These are phyloP conservation scores for Molorchus minor DNA, from an alignment of 2,888 invertebrate genomes.

Conservation along the genomic window DNA sequence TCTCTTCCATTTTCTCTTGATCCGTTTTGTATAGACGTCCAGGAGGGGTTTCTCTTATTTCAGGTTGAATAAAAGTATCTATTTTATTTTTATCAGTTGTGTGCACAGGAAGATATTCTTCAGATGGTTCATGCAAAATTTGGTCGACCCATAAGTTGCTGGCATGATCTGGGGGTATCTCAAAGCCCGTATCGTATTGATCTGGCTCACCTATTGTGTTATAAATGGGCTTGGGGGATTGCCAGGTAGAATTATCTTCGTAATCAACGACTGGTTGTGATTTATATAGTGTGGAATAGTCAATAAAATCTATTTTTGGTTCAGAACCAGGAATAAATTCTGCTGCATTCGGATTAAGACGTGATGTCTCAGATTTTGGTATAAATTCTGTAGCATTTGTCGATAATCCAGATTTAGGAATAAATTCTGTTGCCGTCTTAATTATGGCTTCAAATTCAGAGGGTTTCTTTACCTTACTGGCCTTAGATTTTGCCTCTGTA, in stretches of 20 bases:
- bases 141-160: constrained; percentile 56
- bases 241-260: constrained; percentile 40
- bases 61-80: constrained; percentile 23
- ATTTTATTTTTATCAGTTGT: constrained; percentile 28
- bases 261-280: constrained; percentile 25
- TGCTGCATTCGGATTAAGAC: constrained; percentile 59
- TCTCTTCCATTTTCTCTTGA: constrained; percentile 45
- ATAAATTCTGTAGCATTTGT: constrained; percentile 53
- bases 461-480: constrained; percentile 22
- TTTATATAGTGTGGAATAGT: constrained; percentile 26
- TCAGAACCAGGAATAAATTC: constrained; percentile 58
- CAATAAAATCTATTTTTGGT: constrained; percentile 29
- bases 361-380: constrained; percentile 52
- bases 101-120: constrained; percentile 25
- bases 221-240: constrained; percentile 47
- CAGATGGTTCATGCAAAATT: constrained; percentile 50
- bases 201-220: constrained; percentile 42
- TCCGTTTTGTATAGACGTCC: constrained; percentile 30
- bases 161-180: constrained; percentile 54
- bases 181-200: constrained; percentile 48
- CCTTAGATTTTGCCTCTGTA: not conserved
- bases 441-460: constrained; percentile 57
- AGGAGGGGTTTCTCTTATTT: constrained; percentile 24
- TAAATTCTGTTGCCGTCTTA: constrained; percentile 54
- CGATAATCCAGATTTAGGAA: constrained; percentile 51